Conservation (phyloP, 2,113 vertebrate species). For the Ochotona curzoniae region DNA sequence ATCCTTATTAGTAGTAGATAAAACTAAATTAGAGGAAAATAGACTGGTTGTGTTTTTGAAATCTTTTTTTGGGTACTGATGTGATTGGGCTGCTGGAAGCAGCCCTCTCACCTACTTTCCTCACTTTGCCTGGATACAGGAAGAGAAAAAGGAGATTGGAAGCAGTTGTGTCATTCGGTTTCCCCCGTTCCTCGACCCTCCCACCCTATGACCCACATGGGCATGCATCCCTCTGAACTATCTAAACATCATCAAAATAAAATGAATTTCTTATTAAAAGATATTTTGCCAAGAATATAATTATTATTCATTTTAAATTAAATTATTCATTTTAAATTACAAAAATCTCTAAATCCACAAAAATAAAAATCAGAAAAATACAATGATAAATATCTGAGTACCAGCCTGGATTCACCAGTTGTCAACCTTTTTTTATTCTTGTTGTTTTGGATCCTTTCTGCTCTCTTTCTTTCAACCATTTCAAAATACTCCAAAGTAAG, state of each 20-base stretch:
- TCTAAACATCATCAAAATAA: too few species aligned
- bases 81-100: too few species aligned
- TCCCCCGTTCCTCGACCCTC: too few species aligned
- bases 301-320: conserved; percentile 13
- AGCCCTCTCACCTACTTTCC: too few species aligned
- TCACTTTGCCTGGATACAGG: too few species aligned
- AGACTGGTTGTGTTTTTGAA: neutral
- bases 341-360: neutral
- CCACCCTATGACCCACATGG: too few species aligned
- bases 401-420: neutral
- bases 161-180: too few species aligned
- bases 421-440: neutral
- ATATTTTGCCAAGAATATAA: neutral
- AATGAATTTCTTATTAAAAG: too few species aligned
- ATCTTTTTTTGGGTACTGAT: neutral
- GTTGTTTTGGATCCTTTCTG: neutral
- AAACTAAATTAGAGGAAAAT: conserved; percentile 44
- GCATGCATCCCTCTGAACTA: too few species aligned
- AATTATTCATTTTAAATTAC: conserved; percentile 18
- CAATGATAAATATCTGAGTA: neutral
- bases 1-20: conserved; percentile 20
- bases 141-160: too few species aligned
- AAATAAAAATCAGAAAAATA: neutral
- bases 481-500: conserved; percentile 12
- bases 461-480: neutral